Evolutionary conservation across 2,888 invertebrate species (phyloP), one percentile per base, ranked within the genome.

Genomic region (Hipparchia semele): DNA sequence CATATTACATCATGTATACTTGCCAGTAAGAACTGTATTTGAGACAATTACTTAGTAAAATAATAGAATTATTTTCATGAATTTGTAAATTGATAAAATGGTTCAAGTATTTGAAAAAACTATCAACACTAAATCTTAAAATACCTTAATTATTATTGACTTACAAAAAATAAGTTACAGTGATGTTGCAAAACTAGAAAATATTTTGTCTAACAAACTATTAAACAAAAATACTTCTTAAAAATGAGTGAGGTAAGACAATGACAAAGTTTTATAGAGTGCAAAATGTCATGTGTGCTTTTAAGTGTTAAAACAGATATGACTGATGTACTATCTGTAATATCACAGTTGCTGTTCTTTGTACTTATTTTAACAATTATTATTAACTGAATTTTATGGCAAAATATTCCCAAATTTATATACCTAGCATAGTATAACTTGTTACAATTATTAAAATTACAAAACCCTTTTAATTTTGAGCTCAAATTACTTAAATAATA

Each of bases 311-410:
- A 64, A 65, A 70, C 56, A 59, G 64, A 66, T 64, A 58, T 62
- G 51, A 73, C 46, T 73, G 73, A 67, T 61, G 46, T 73, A 71
- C 75, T 76, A 78, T 59, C 68, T 62, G 75, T 75, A 78, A 75
- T 79, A 79, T 79, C 79, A 79, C 79, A 78, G 79, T 76, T 76
- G 46, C 67, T 72, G 71, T 75, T 74, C 69, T 77, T 74, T 77
- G 73, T 78, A 77, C 77, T 73, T 76, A 72, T 68, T 68, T 70
- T 13, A 58, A 54, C 61, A 46, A 39, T 71, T 39, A 68, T 64
- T 39, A 58, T 65, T 65, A 71, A 56, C 62, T 70, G 62, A 70
- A 70, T 64, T 54, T 70, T 70, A 70, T 70, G 68, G 54, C 58
- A 73, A 59, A 66, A 62, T n/a, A 45, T 59, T 51, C 58, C 53